phyloP scores from a whole-genome alignment of 2,797 vertebrate genomes.

The Poecilia picta region DNA sequence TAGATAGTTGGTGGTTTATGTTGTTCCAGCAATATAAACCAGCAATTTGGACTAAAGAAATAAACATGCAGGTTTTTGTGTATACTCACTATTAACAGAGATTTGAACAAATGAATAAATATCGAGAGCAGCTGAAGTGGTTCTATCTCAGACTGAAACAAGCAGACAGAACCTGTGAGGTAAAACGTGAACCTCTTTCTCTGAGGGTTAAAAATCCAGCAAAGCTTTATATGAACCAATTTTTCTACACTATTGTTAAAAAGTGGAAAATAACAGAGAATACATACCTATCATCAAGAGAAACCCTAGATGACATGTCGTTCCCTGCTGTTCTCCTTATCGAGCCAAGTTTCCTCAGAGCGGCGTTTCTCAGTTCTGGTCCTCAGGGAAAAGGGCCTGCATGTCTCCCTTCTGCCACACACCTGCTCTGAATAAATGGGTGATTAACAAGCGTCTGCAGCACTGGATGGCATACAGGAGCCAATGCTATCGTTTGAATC shows the following conservation, averaged over 20 bases:
- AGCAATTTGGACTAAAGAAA: neutral
- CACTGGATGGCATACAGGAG: no score
- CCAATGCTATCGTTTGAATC: no score
- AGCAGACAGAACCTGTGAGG: neutral
- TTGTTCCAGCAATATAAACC: neutral
- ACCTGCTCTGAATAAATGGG: no score
- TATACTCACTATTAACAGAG: neutral
- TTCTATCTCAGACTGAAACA: neutral
- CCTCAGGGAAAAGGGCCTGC: no score
- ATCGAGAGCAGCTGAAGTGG: neutral
- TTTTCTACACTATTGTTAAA: neutral
- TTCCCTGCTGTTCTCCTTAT: neutral
- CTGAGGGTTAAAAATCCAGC: neutral
- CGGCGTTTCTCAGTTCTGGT: no score
- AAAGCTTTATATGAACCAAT: neutral
- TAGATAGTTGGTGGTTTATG: no score
- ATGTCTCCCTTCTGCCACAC: no score
- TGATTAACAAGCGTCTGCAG: no score
- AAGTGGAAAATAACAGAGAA: neutral
- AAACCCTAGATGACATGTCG: neutral
- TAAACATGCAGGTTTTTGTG: no score
- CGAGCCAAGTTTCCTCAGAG: neutral
- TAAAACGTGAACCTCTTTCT: neutral
- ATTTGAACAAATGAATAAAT: neutral
- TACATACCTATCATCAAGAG: neutral